Evolutionary conservation across 2,113 vertebrate genomes (phyloP).

Genomic region (Muntiacus muntjak): DNA sequence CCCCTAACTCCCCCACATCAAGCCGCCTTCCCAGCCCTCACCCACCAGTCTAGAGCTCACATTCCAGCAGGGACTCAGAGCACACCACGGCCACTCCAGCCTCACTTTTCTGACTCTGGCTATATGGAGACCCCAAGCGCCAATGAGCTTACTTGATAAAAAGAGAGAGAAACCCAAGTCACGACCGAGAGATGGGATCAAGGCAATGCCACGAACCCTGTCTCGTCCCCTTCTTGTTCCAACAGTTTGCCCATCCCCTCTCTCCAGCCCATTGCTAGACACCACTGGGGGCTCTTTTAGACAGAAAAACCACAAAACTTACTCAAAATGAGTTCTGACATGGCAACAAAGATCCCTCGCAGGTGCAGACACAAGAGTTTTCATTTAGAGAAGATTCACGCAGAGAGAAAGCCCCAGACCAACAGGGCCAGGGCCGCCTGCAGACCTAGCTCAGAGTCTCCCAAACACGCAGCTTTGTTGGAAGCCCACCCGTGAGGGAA

Average conservation of each 20-base stretch:
- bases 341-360: not conserved
- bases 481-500: not conserved
- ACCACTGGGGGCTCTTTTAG: accelerated
- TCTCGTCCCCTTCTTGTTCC: accelerated
- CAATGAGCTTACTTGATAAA: accelerated
- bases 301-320: not conserved
- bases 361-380: not conserved
- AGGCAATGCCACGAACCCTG: accelerated
- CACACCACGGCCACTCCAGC: accelerated
- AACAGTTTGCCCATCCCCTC: accelerated
- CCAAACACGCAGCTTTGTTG: accelerated
- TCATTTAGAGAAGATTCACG: not conserved
- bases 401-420: not conserved
- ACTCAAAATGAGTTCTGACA: constrained; percentile 64
- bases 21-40: not conserved
- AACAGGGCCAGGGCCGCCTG: accelerated
- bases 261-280: accelerated
- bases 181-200: accelerated
- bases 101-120: too few species aligned
- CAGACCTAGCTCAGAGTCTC: not conserved
- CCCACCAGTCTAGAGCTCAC: not conserved
- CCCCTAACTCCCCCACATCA: accelerated
- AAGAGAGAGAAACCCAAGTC: not conserved
- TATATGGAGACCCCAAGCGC: not conserved
- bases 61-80: accelerated